These are phyloP conservation scores for Aldrovandia affinis DNA, from an alignment of 2,797 vertebrate species.

Conservation along the genomic window DNA sequence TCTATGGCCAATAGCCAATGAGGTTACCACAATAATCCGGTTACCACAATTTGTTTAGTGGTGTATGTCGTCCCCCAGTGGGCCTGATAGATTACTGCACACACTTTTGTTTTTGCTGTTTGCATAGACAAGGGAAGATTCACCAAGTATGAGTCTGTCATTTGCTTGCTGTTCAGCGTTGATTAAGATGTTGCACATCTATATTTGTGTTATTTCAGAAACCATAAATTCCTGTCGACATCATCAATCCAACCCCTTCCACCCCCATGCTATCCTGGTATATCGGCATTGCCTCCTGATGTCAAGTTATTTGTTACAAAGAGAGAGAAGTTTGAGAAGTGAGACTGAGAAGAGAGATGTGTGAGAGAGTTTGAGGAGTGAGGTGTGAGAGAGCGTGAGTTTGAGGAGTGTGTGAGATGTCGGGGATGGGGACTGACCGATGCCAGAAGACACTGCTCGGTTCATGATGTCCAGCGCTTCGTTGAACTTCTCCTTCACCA, in stretches of 20 bases:
- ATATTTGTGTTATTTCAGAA: background rate
- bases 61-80: no score
- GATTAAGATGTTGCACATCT: background rate
- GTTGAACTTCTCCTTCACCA: conserved; percentile 95
- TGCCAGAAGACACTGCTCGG: conserved; percentile 89
- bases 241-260: background rate
- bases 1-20: no score
- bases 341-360: background rate
- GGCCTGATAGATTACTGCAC: no score
- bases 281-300: background rate
- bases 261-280: background rate
- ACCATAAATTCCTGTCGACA: background rate
- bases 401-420: background rate
- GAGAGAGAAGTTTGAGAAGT: background rate
- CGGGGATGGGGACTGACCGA: conserved; percentile 74
- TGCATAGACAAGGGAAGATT: background rate
- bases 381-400: background rate
- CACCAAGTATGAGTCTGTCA: background rate
- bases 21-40: background rate
- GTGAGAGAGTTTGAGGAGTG: no score
- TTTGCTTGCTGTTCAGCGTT: background rate
- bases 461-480: conserved; percentile 98
- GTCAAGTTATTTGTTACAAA: background rate
- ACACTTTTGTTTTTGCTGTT: no score
- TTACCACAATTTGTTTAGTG: background rate